phyloP scores from a whole-genome alignment of 2,113 vertebrate species.

The Pituophis catenifer region DNA sequence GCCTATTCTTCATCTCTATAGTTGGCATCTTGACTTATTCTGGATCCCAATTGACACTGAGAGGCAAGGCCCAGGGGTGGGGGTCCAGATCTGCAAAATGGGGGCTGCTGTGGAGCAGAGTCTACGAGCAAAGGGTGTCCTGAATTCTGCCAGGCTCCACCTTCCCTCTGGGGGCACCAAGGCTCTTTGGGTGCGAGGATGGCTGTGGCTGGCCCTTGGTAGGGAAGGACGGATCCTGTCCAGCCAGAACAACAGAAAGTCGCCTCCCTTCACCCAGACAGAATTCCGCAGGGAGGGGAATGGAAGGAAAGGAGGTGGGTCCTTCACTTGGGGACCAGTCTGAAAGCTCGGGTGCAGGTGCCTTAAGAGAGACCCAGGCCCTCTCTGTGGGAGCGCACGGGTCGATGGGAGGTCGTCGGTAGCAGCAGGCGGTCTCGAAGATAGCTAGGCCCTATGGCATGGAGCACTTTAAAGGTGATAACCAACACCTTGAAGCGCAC shows the following conservation, averaged over 20 bases:
- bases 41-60: neutral
- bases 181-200: neutral
- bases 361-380: neutral
- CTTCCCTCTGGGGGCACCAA: neutral
- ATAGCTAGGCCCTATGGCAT: no score
- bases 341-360: neutral
- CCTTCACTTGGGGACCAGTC: no score
- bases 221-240: neutral
- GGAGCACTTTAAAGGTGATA: no score
- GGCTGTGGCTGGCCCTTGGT: neutral
- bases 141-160: neutral
- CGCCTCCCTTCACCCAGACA: neutral
- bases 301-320: neutral
- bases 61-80: neutral
- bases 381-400: no score
- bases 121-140: neutral
- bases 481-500: no score
- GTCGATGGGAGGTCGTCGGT: no score
- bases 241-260: neutral
- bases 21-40: neutral
- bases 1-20: neutral
- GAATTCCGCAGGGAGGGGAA: neutral
- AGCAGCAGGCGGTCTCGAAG: no score
- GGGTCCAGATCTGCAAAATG: neutral
- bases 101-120: neutral